Evolutionary conservation across 2,113 vertebrate species (phyloP).

Genomic region (Gambusia holbrooki): DNA sequence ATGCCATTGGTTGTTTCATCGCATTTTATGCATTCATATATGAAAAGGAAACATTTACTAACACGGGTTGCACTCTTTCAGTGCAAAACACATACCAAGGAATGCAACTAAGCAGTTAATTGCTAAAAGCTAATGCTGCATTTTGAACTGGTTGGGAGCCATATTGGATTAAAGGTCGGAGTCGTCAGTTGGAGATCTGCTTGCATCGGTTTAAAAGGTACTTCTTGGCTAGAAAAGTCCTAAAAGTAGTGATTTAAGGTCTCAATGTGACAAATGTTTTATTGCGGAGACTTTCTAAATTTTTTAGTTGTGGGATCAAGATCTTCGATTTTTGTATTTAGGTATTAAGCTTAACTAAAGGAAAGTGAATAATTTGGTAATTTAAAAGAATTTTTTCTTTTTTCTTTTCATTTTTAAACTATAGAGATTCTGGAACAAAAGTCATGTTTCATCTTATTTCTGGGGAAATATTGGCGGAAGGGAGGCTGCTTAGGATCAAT

Average conservation of each 20-base stretch:
- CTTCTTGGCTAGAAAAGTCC: no score
- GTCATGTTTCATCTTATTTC: not conserved
- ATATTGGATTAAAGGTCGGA: not conserved
- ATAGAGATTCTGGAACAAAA: not conserved
- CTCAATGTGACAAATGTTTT: not conserved
- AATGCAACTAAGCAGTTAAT: no score
- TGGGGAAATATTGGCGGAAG: not conserved
- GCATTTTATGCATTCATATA: not conserved
- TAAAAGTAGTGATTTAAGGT: not conserved
- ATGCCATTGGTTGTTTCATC: not conserved
- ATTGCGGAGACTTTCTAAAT: not conserved
- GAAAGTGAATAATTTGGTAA: not conserved
- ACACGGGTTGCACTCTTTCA: no score
- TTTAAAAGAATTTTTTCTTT: not conserved
- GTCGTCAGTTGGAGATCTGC: not conserved
- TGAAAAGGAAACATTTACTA: not conserved
- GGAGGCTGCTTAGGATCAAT: not conserved
- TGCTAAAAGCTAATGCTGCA: no score
- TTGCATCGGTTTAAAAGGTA: not conserved
- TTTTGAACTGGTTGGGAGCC: not conserved
- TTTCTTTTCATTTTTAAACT: not conserved
- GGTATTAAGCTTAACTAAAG: not conserved
- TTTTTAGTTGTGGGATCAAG: not conserved
- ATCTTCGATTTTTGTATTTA: not conserved
- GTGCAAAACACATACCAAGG: no score